Evolutionary conservation across 2,888 invertebrate genomes (phyloP).

Genomic region (Sarcophaga subvicina): DNA sequence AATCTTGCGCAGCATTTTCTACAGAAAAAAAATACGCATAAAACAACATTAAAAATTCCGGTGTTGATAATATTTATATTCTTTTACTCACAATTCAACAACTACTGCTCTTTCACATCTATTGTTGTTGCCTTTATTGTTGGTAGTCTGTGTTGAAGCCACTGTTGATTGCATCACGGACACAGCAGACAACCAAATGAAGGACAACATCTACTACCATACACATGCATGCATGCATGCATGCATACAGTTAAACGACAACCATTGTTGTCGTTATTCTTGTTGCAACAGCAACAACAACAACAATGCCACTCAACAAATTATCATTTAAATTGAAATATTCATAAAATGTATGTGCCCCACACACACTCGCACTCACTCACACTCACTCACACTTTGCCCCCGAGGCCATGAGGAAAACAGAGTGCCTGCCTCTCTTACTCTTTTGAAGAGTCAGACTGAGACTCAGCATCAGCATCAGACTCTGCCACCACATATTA

Average conservation of each 20-base stretch:
- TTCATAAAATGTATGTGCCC: constrained; percentile 58
- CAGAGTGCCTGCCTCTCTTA: neutral
- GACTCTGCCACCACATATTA: neutral
- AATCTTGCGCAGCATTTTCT: neutral
- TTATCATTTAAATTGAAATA: constrained; percentile 70
- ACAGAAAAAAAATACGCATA: constrained; percentile 14
- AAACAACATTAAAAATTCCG: constrained; percentile 55
- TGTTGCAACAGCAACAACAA: constrained; percentile 45
- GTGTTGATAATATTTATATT: constrained; percentile 41
- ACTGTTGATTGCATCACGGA: constrained; percentile 45
- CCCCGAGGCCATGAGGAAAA: too few species aligned
- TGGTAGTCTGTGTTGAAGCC: constrained; percentile 9
- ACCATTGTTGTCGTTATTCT: neutral
- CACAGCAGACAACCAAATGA: constrained; percentile 4
- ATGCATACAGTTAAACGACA: neutral
- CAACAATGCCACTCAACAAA: constrained; percentile 65
- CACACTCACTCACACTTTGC: neutral
- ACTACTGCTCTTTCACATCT: neutral
- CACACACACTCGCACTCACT: neutral
- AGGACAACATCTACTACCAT: constrained; percentile 12
- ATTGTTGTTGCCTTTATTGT: constrained; percentile 21
- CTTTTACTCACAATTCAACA: neutral
- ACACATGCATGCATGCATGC: neutral
- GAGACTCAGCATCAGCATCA: neutral
- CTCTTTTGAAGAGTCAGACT: neutral